Evolutionary conservation across 2,113 vertebrate genomes (phyloP), one percentile per base, ranked within the genome.

Genomic region (Cephalopholis sonnerati): DNA sequence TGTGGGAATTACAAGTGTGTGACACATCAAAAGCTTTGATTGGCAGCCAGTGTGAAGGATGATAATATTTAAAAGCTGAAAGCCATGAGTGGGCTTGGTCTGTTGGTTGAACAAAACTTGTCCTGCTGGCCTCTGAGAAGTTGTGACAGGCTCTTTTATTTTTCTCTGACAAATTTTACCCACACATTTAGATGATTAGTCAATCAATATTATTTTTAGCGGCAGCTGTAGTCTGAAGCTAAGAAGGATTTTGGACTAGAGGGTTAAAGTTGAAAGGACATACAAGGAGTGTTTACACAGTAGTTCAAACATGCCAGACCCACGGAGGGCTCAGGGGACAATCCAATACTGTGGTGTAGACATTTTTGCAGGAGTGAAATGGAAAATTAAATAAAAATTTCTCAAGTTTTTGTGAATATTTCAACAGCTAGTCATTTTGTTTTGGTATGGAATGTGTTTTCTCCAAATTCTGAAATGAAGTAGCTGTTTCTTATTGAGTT

Each of bases 201-300:
- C 24, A 50, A 20, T 17, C 2, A 3, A 41, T 41, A 27, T 10
- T 79, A 36, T 0, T 10, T 25, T 27, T 13, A 24, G 4, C 8
- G 41, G 29, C 8, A 51, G 53, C 16, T 79, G 41, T 13, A 36
- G 24, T 55, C 8, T 48, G 15, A 58, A 53, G 29, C 10, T 63
- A 4, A 5, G 15, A 18, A 16, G 63, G 80, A 54, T 51, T 81
- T 73, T 36, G 25, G 46, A 29, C 29, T 11, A 24, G 16, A 25
- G 50, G 24, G 27, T 51, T 46, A 17, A 6, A 22, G 48, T 7
- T 65, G 24, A 78, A 59, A 53, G 54, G n/a, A 55, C 39, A 57
- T 15, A 22, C 13, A 20, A 51, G 13, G 16, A 29, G 29, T 72
- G 66, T 76, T 92, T 75, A 75, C 71, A 50, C 69, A 72, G 24